Conservation (phyloP, 2,888 invertebrate genomes). For the Choristoneura rosaceana region DNA sequence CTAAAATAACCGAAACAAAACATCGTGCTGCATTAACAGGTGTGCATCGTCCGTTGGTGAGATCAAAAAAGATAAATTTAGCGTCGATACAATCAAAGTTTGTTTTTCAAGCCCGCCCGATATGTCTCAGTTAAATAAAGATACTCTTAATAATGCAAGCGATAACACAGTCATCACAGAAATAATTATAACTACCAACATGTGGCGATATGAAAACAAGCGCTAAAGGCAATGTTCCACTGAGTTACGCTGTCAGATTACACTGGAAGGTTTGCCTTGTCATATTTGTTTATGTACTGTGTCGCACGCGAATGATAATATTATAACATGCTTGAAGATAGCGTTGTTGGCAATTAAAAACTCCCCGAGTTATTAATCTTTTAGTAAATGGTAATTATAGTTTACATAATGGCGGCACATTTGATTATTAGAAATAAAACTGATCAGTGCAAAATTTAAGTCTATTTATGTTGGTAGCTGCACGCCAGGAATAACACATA, state of each 20-base stretch:
- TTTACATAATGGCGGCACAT: background rate
- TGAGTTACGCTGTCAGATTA: slow-evolving; percentile 13
- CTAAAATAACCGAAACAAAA: slow-evolving; percentile 27
- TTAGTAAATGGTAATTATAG: background rate
- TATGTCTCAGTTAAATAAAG: slow-evolving; percentile 29
- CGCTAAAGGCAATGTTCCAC: slow-evolving; percentile 41
- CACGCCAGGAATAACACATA: no score
- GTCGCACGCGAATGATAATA: slow-evolving; percentile 1
- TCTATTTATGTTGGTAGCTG: no score
- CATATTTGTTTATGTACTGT: background rate
- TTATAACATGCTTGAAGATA: background rate
- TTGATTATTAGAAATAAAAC: background rate
- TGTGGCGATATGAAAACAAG: slow-evolving; percentile 55
- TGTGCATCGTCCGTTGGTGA: slow-evolving; percentile 21
- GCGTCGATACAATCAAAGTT: slow-evolving; percentile 33
- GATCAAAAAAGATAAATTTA: slow-evolving; percentile 40
- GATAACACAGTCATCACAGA: slow-evolving; percentile 20
- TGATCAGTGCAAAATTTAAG: no score
- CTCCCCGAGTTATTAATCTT: background rate
- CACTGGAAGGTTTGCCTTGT: slow-evolving; percentile 8
- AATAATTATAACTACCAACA: slow-evolving; percentile 56
- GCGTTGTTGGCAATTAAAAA: background rate
- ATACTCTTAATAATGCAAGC: slow-evolving; percentile 14
- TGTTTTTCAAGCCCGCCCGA: slow-evolving; percentile 30
- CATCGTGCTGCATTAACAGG: slow-evolving; percentile 32